Percentiles rank a stretch among this genome's conserved stretches.
Conservation (phyloP, 2,113 vertebrate genomes). For the Pyrgilauda ruficollis region DNA sequence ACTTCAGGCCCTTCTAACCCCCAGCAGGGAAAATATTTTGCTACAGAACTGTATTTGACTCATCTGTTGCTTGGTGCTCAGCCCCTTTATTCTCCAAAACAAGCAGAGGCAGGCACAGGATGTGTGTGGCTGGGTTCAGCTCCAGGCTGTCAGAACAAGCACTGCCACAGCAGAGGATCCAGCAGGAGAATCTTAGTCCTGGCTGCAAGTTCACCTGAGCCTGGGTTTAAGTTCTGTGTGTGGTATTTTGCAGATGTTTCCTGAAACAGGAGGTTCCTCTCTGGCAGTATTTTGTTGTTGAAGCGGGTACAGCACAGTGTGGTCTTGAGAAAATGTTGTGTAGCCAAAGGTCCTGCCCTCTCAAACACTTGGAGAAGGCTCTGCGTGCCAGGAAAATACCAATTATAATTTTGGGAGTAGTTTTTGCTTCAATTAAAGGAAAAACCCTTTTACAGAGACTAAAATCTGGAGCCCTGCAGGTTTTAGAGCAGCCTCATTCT, state of each 20-base stretch:
- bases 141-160: not conserved
- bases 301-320: not conserved
- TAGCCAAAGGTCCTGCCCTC: not conserved
- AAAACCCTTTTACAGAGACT: not conserved
- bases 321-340: not conserved
- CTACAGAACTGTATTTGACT: not conserved
- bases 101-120: not conserved
- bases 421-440: not conserved
- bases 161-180: not conserved
- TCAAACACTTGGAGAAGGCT: not conserved
- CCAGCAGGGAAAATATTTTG: not conserved
- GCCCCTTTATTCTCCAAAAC: not conserved
- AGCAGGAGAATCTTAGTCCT: not conserved
- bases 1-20: not conserved
- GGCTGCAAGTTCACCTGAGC: not conserved
- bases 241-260: not conserved
- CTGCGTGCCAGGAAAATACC: not conserved
- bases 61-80: not conserved
- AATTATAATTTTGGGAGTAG: rapidly evolving
- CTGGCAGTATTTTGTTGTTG: not conserved
- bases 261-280: not conserved
- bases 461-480: not conserved
- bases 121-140: not conserved
- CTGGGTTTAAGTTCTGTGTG: not conserved
- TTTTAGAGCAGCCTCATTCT: not conserved